These are phyloP conservation scores for Andrena camellia DNA, from an alignment of 2,888 invertebrate genomes.

Conservation along the genomic window DNA sequence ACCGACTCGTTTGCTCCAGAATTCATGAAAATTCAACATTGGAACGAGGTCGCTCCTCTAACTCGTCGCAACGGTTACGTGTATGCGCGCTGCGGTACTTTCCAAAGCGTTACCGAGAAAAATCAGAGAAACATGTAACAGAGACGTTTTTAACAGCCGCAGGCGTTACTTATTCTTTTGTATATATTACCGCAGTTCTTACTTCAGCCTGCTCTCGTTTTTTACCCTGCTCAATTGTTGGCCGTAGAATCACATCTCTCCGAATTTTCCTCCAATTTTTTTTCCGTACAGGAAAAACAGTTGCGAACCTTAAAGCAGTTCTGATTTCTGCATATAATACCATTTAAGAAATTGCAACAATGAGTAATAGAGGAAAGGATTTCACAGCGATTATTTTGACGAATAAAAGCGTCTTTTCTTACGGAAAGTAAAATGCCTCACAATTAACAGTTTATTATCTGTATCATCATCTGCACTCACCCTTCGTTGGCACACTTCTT, in stretches of 20 bases:
- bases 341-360: too few relatives aligned
- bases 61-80: constrained; percentile 19
- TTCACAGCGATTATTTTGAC: too few relatives aligned
- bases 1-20: constrained; percentile 24
- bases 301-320: too few relatives aligned
- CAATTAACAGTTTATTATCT: too few relatives aligned
- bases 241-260: background rate
- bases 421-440: too few relatives aligned
- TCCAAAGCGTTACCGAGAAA: constrained; percentile 25
- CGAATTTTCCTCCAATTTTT: background rate
- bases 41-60: constrained; percentile 42
- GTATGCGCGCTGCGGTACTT: constrained; percentile 17
- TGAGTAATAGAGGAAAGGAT: too few relatives aligned
- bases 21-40: constrained; percentile 61
- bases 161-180: background rate
- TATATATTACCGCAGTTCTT: background rate
- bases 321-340: too few relatives aligned
- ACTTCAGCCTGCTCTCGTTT: background rate
- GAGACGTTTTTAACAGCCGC: background rate
- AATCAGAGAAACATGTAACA: constrained; percentile 5
- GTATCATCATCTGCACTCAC: too few relatives aligned
- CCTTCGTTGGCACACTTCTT: too few relatives aligned
- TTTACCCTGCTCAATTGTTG: background rate
- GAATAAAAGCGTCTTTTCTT: too few relatives aligned
- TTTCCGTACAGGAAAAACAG: too few relatives aligned